Evolutionary conservation across 2,888 invertebrate genomes (phyloP).

Genomic region (Acanthacorydalis orientalis): DNA sequence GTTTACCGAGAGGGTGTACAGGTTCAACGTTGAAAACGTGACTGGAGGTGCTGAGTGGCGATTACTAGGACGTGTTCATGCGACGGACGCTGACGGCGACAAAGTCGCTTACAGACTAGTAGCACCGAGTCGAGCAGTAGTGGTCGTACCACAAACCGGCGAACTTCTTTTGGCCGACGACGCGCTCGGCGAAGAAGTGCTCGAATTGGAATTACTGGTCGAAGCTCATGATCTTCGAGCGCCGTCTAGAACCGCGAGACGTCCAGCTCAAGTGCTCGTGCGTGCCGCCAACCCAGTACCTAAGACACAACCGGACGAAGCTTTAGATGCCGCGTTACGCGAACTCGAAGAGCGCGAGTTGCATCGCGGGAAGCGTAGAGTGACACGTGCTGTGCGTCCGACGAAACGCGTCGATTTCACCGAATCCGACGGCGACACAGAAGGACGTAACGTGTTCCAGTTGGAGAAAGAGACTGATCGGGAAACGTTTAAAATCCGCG

Average conservation of each 20-base stretch:
- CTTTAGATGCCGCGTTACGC: constrained; percentile 26
- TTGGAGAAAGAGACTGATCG: constrained; percentile 82
- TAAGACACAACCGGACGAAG: constrained; percentile 36
- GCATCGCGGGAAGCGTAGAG: constrained; percentile 58
- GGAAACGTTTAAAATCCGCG: constrained; percentile 84
- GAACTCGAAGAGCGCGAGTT: constrained; percentile 29
- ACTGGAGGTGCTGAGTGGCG: constrained; percentile 49
- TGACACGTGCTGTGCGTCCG: constrained; percentile 83
- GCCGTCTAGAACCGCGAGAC: constrained; percentile 50
- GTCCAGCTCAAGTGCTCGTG: constrained; percentile 59
- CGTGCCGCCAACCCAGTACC: constrained; percentile 42
- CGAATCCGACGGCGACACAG: constrained; percentile 77
- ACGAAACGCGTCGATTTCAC: constrained; percentile 85
- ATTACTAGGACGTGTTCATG: constrained; percentile 70
- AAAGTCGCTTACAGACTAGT: constrained; percentile 73
- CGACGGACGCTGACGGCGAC: constrained; percentile 83
- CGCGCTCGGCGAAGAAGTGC: constrained; percentile 38
- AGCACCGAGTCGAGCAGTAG: constrained; percentile 64
- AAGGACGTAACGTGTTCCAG: constrained; percentile 75
- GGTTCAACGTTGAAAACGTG: constrained; percentile 53
- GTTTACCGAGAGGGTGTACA: constrained; percentile 62
- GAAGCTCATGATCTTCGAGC: constrained; percentile 69
- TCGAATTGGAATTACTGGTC: constrained; percentile 52
- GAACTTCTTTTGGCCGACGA: constrained; percentile 71
- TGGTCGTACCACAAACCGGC: constrained; percentile 86